Percentiles rank a stretch among this genome's conserved stretches.
Evolutionary conservation across 2,797 vertebrate genomes (phyloP).

Genomic region (Xiphophorus birchmanni): DNA sequence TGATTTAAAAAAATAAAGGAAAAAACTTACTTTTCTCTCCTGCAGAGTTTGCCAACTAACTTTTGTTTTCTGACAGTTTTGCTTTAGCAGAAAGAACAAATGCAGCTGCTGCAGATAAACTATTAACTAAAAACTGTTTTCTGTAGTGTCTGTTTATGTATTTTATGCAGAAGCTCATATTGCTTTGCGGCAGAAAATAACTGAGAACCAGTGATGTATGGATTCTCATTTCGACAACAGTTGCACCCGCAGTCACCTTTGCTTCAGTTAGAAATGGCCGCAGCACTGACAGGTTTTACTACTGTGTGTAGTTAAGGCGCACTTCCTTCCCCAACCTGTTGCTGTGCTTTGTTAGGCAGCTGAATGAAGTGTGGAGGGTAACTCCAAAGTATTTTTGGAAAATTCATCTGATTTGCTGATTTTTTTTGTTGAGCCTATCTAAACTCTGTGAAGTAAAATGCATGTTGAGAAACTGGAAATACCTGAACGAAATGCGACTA

Average conservation of each 20-base stretch:
- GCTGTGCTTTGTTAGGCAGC: neutral
- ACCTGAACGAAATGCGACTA: neutral
- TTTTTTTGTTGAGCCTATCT: neutral
- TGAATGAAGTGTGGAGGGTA: neutral
- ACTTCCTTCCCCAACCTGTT: neutral
- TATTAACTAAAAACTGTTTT: neutral
- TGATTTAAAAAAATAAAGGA: conserved; percentile 14
- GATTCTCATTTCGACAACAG: neutral
- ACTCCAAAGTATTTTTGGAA: neutral
- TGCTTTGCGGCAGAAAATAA: neutral
- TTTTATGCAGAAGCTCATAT: neutral
- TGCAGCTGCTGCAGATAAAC: neutral
- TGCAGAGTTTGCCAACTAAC: neutral
- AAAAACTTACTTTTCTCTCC: neutral
- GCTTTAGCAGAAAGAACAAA: neutral
- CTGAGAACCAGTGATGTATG: neutral
- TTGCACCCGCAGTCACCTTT: neutral
- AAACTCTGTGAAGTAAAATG: neutral
- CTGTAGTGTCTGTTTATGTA: neutral
- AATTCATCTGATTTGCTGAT: neutral
- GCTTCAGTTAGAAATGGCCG: neutral
- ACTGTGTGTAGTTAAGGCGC: neutral
- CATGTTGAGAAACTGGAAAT: neutral
- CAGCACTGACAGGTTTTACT: neutral
- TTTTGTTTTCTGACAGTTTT: neutral